A percentile compares a stretch with the other conserved stretches of the same genome.
phyloP scores from a whole-genome alignment of 2,797 vertebrate genomes.

The Gephyroberyx darwinii region DNA sequence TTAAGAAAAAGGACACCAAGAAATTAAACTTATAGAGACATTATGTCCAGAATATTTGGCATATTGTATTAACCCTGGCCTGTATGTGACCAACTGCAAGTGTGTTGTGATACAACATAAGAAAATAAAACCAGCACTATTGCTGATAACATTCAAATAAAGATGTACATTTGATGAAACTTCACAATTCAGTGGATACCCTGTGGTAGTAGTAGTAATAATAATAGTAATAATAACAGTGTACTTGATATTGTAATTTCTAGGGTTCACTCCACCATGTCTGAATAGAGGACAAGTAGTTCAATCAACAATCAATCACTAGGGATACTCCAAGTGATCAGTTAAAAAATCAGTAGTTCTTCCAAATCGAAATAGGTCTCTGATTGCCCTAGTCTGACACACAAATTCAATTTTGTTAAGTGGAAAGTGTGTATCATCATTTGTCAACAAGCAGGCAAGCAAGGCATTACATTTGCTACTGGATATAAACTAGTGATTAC shows the following conservation, averaged over 20 bases:
- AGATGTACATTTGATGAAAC: too few relatives aligned
- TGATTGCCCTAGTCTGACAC: background rate
- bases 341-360: background rate
- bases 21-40: too few relatives aligned
- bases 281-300: background rate
- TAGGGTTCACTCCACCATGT: background rate
- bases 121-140: too few relatives aligned
- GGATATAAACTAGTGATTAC: background rate
- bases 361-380: background rate
- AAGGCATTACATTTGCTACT: conserved; percentile 4
- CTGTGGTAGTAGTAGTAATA: too few relatives aligned
- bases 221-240: background rate
- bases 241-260: background rate
- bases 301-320: background rate
- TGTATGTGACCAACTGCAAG: too few relatives aligned
- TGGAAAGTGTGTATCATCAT: background rate
- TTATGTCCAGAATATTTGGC: too few relatives aligned
- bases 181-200: too few relatives aligned
- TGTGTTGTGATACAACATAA: too few relatives aligned
- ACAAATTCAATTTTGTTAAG: background rate
- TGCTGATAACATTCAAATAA: too few relatives aligned
- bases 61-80: too few relatives aligned
- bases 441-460: background rate
- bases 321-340: too few relatives aligned
- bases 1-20: too few relatives aligned